Percentiles rank a stretch among this genome's conserved stretches.
These are phyloP conservation scores for Pogonomyrmex californicus DNA, from an alignment of 1,140 invertebrate genomes.

Conservation along the genomic window DNA sequence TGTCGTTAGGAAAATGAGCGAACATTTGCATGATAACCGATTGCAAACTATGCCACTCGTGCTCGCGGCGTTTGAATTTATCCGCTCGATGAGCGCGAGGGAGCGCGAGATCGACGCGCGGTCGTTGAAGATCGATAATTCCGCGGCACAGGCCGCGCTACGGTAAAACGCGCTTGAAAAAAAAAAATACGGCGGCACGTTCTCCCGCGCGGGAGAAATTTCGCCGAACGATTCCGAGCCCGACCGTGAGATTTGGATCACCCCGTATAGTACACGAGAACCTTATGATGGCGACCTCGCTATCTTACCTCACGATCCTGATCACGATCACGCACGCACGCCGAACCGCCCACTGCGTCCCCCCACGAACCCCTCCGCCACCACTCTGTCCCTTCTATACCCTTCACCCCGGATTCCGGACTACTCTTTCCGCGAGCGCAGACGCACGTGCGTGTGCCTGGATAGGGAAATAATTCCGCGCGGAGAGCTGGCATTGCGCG, in stretches of 20 bases:
- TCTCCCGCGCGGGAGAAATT: constrained; percentile 34
- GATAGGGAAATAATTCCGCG: constrained; percentile 59
- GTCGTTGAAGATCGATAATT: constrained; percentile 64
- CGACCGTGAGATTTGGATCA: constrained; percentile 76
- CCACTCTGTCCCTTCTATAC: constrained; percentile 30
- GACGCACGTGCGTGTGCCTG: constrained; percentile 71
- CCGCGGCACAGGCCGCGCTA: constrained; percentile 12
- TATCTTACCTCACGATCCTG: constrained; percentile 82
- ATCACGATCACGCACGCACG: constrained; percentile 84
- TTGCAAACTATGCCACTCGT: constrained; percentile 35
- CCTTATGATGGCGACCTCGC: constrained; percentile 78
- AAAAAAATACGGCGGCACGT: constrained; percentile 54
- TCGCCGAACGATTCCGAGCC: constrained; percentile 51
- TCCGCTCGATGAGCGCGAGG: constrained; percentile 23
- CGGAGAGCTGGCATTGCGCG: constrained; percentile 25
- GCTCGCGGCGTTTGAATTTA: constrained; percentile 56
- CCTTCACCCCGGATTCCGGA: constrained; percentile 29
- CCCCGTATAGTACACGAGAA: constrained; percentile 73
- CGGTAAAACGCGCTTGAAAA: constrained; percentile 28
- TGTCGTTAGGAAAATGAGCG: constrained; percentile 45
- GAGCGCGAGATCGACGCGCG: constrained; percentile 49
- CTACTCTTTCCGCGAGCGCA: constrained; percentile 37
- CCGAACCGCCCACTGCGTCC: constrained; percentile 82
- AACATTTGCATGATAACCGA: constrained; percentile 45
- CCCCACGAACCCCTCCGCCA: constrained; percentile 17